phyloP scores from a whole-genome alignment of 2,113 vertebrate species.

The Mirza zaza region DNA sequence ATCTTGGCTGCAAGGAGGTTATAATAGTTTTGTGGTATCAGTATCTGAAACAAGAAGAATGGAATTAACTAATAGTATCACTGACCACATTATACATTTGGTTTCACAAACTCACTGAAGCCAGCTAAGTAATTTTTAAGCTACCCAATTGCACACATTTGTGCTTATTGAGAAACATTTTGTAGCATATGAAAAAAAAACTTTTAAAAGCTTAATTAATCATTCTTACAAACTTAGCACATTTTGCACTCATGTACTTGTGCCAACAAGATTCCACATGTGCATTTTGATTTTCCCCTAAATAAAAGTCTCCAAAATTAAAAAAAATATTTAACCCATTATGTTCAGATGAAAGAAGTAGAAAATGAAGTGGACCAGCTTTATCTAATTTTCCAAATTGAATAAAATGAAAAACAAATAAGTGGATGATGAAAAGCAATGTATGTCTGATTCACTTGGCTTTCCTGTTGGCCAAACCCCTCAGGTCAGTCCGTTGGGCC shows the following conservation, averaged over 20 bases:
- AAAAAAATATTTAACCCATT: conserved; percentile 46
- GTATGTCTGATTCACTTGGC: neutral
- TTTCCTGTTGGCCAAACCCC: conserved; percentile 39
- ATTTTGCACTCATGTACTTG: conserved; percentile 28
- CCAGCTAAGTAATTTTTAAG: neutral
- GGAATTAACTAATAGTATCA: neutral
- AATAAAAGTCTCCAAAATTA: conserved; percentile 47
- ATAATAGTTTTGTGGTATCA: neutral
- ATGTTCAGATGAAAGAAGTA: conserved; percentile 57
- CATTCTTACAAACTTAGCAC: conserved; percentile 53
- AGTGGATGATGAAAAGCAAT: conserved; percentile 52
- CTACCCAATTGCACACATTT: conserved; percentile 9
- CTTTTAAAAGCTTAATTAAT: conserved; percentile 49
- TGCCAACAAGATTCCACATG: conserved; percentile 58
- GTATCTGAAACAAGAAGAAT: neutral
- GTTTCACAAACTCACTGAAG: conserved; percentile 13
- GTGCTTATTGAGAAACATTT: conserved; percentile 20
- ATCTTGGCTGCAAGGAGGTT: neutral
- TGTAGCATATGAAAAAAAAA: neutral
- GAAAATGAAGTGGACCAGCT: conserved; percentile 52
- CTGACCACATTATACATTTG: neutral
- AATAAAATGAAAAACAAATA: conserved; percentile 69
- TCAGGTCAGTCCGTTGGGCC: conserved; percentile 42
- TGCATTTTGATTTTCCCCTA: conserved; percentile 47
- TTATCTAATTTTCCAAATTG: conserved; percentile 73